Evolutionary conservation across 2,113 vertebrate genomes (phyloP).

Genomic region (Tachuris rubrigastra): DNA sequence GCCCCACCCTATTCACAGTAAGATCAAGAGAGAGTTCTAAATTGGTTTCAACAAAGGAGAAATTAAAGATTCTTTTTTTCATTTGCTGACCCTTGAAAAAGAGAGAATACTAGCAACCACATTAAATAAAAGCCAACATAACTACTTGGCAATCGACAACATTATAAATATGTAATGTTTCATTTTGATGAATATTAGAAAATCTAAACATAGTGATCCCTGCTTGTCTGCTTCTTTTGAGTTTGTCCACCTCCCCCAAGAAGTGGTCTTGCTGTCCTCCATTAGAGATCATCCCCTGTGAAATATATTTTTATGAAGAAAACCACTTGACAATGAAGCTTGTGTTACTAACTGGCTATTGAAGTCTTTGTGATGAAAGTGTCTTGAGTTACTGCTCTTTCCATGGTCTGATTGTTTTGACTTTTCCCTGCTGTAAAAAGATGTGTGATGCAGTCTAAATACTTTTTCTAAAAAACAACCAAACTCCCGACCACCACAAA

Average conservation of each 20-base stretch:
- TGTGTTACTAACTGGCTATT: neutral
- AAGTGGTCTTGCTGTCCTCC: neutral
- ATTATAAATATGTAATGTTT: neutral
- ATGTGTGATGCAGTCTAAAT: neutral
- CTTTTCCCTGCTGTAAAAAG: neutral
- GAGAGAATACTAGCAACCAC: neutral
- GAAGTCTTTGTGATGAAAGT: neutral
- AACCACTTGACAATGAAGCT: neutral
- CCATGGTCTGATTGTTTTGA: neutral
- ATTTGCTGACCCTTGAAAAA: conserved; percentile 1
- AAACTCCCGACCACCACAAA: neutral
- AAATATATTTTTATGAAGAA: neutral
- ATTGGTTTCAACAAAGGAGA: neutral
- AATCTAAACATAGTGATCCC: neutral
- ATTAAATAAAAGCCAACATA: neutral
- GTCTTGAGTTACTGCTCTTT: neutral
- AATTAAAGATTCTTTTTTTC: neutral
- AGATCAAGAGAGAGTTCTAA: conserved; percentile 28
- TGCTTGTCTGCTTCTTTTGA: neutral
- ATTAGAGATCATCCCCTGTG: neutral
- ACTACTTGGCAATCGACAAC: neutral
- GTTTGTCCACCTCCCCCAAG: neutral
- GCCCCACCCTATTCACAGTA: neutral
- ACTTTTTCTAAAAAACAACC: neutral
- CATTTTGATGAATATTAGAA: neutral